Base-by-base conservation (phyloP, 2,888 invertebrate species). In the Xiphydria camelus region DNA sequence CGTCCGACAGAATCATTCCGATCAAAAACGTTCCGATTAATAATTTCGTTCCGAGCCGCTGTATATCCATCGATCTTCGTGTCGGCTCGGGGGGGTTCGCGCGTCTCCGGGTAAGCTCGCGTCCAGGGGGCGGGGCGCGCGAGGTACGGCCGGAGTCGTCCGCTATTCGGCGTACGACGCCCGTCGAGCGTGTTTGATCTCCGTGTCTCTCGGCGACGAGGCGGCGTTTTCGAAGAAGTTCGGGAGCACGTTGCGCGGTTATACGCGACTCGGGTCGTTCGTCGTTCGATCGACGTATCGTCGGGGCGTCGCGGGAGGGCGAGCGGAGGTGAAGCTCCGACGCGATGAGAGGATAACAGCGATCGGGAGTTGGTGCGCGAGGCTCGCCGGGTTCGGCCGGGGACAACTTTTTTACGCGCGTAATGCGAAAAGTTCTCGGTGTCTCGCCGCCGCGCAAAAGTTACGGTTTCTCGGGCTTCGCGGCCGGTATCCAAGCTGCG, bases 151-250 rank as follows among this genome's bases (percentile, higher is more conserved):
- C 41, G 37, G 50, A 41, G 46, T 55, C 55, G 50, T 55, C 50
- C 55, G 51, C 42, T 59, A 64, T 58, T 67, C 64, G 63, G 57
- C 61, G 56, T 54, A 51, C 53, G 47, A 61, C 62, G 53, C 49
- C 35, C 52, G 52, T 38, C 40, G 57, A 47, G 41, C 48, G 58
- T 56, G 49, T 38, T 20, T 38, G 48, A 35, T 39, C 47, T 32
- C 34, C 40, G 42, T 36, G n/a, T 22, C 34, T 45, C 38, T 4
- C n/a, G 14, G n/a, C 7, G 23, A 23, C 44, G 33, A 34, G 36
- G 14, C 17, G 38, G 29, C 38, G 46, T 34, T 33, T 42, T 40
- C 41, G 15, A 9, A 20, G 15, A 10, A 29, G 38, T 45, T 43
- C 42, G 5, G 6, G 22, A 6, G 20, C 22, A 14, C 9, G 21